Conservation (phyloP, 2,113 vertebrate species). For the Noctilio leporinus region DNA sequence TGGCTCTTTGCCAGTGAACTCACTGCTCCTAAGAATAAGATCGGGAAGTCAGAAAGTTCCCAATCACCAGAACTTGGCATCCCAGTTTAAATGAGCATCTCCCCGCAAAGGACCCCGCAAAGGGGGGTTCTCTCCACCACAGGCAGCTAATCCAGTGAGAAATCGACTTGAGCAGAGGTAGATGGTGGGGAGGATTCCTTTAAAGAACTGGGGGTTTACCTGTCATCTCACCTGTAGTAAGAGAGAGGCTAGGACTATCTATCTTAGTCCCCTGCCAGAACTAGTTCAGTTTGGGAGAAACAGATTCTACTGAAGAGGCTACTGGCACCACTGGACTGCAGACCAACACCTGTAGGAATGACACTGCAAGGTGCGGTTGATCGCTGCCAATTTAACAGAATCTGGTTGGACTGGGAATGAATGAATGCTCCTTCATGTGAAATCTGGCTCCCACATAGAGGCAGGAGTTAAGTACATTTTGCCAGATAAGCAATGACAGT, state of each 20-base stretch:
- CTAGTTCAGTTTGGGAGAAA: background rate
- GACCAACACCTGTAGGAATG: background rate
- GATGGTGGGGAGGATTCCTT: background rate
- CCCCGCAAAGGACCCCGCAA: background rate
- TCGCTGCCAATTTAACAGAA: background rate
- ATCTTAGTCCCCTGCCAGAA: background rate
- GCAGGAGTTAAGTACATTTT: background rate
- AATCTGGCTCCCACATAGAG: background rate
- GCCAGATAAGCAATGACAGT: background rate
- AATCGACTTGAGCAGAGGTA: background rate
- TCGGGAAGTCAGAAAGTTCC: background rate
- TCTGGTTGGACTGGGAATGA: background rate
- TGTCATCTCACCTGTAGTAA: background rate
- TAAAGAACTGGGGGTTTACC: background rate
- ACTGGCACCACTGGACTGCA: background rate
- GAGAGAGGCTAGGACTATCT: background rate
- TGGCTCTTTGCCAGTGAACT: constrained; percentile 23
- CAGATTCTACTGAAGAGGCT: background rate
- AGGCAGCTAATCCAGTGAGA: background rate
- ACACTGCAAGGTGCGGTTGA: background rate
- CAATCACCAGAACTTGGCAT: background rate
- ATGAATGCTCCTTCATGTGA: background rate
- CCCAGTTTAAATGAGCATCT: background rate
- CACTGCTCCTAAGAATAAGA: background rate
- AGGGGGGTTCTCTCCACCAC: background rate